These are phyloP conservation scores for Rhea americana DNA, from an alignment of 2,113 vertebrate genomes.

Conservation along the genomic window DNA sequence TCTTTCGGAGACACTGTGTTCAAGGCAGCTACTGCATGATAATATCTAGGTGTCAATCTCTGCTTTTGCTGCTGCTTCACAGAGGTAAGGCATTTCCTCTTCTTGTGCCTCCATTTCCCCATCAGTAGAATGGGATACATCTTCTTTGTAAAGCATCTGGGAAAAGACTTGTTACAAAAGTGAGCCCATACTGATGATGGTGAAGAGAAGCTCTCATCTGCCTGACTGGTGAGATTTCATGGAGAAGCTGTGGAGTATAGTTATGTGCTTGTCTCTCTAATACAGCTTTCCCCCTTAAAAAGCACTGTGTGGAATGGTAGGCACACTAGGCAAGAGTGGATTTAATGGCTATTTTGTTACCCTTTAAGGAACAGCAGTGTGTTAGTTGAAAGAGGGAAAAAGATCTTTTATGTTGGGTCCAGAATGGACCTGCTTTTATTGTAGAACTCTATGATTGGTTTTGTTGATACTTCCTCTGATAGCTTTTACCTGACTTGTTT, in stretches of 20 bases:
- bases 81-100: not conserved
- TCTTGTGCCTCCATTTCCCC: not conserved
- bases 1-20: not conserved
- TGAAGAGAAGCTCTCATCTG: not conserved
- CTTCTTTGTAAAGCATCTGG: not conserved
- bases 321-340: not conserved
- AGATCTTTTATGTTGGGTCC: conserved; percentile 19
- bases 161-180: not conserved
- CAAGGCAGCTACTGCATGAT: not conserved
- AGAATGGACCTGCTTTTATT: conserved; percentile 39
- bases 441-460: not conserved
- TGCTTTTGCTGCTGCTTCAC: not conserved
- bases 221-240: not conserved
- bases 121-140: not conserved
- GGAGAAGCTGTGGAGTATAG: not conserved
- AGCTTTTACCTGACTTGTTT: conserved; percentile 62
- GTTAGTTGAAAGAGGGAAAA: conserved; percentile 32
- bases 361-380: conserved; percentile 45
- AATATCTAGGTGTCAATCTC: not conserved
- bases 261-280: not conserved
- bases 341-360: conserved; percentile 33
- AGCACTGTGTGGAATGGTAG: not conserved
- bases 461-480: conserved; percentile 39
- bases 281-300: conserved; percentile 15
- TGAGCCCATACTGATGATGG: not conserved